A percentile compares a stretch with the other conserved stretches of the same genome.
Evolutionary conservation across 2,888 invertebrate genomes (phyloP).

Genomic region (Eristalinus sepulchralis): DNA sequence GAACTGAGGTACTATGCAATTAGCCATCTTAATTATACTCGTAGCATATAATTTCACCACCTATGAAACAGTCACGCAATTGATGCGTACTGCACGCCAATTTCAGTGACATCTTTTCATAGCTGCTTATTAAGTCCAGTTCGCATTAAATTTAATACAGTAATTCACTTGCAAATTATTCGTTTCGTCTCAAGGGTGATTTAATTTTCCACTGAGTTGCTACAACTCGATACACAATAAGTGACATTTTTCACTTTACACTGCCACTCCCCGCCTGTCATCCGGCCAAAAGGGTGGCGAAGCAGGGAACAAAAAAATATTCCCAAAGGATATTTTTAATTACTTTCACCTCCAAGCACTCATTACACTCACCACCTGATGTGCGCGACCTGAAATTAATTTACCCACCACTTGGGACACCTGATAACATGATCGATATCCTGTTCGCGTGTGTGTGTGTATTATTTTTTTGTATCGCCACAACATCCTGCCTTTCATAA

Average conservation of each 20-base stretch:
- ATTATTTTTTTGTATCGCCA: constrained; percentile 4
- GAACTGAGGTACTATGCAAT: too few species aligned
- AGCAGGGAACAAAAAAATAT: not conserved
- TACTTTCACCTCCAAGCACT: constrained; percentile 58
- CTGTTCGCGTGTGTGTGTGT: too few species aligned
- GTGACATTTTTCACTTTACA: constrained; percentile 13
- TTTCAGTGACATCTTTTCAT: not conserved
- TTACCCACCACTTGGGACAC: constrained; percentile 57
- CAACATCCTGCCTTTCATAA: constrained; percentile 12
- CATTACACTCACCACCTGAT: constrained; percentile 55
- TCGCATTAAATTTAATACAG: constrained; percentile 20
- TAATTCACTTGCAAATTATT: constrained; percentile 40
- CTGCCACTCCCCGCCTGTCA: constrained; percentile 4
- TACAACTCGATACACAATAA: constrained; percentile 43
- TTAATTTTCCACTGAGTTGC: constrained; percentile 27
- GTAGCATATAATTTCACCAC: too few species aligned
- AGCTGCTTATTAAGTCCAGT: constrained; percentile 4
- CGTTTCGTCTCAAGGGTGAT: constrained; percentile 21
- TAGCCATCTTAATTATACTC: too few species aligned
- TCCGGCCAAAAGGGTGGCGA: constrained; percentile 12
- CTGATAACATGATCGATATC: constrained; percentile 63
- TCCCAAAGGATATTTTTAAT: constrained; percentile 48
- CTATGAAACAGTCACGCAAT: too few species aligned
- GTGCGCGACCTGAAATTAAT: constrained; percentile 64
- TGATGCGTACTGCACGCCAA: not conserved